Conservation (phyloP, 1,140 invertebrate species). For the Hestina assimilis region DNA sequence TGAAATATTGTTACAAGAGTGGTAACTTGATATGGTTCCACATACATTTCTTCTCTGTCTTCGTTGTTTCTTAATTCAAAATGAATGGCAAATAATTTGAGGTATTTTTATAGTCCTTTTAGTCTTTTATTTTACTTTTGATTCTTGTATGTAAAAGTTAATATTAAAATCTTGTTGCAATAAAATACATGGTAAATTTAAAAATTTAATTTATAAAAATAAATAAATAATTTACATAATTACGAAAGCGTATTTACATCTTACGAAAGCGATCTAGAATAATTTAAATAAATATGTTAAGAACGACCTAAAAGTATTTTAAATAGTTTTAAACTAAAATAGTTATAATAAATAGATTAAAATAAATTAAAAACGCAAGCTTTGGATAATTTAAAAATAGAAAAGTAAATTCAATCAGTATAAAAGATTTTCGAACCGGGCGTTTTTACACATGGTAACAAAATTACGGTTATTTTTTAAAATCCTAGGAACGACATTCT, state of each 20-base stretch:
- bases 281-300: slow-evolving; percentile 59
- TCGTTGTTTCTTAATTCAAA: too few species aligned
- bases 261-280: slow-evolving; percentile 51
- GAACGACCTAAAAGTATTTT: slow-evolving; percentile 2
- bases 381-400: slow-evolving; percentile 10
- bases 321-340: slow-evolving; percentile 4
- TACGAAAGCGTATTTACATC: slow-evolving; percentile 67
- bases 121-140: too few species aligned
- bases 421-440: not conserved
- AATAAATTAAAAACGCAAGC: slow-evolving; percentile 4
- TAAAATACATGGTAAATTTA: slow-evolving; percentile 18
- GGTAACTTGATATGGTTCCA: too few species aligned
- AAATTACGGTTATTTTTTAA: not conserved
- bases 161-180: not conserved
- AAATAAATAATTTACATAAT: slow-evolving; percentile 75
- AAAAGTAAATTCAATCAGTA: not conserved
- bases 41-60: too few species aligned
- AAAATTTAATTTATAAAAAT: slow-evolving; percentile 48
- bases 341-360: not conserved
- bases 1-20: too few species aligned
- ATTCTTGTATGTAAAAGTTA: not conserved
- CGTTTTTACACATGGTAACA: slow-evolving; percentile 11
- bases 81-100: too few species aligned
- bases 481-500: slow-evolving; percentile 14
- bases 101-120: too few species aligned